phyloP scores from a whole-genome alignment of 1,140 invertebrate genomes.

The Anagrus nilaparvatae region DNA sequence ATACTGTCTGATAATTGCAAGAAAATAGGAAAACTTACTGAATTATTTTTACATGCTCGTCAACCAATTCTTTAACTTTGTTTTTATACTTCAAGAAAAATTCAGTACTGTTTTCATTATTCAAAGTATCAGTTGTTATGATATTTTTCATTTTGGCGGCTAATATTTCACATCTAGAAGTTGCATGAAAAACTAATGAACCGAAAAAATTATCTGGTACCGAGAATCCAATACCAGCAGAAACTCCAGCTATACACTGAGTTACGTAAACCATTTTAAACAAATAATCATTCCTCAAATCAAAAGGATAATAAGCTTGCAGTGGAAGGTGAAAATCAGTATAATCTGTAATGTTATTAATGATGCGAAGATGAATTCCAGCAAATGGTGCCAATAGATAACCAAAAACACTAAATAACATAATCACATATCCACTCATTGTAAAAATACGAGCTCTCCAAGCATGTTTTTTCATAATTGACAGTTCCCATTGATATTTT shows the following conservation, averaged over 20 bases:
- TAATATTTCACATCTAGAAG: conserved; percentile 2
- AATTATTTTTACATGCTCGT: too few relatives aligned
- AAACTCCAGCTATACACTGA: neutral
- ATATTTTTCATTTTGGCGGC: neutral
- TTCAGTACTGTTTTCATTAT: too few relatives aligned
- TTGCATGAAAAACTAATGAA: conserved; percentile 2
- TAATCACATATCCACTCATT: neutral
- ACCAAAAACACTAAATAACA: neutral
- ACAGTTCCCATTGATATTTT: neutral
- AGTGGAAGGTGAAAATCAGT: neutral
- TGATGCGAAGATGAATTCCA: neutral
- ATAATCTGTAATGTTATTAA: conserved; percentile 7
- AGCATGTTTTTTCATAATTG: conserved; percentile 2
- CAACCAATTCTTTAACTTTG: too few relatives aligned
- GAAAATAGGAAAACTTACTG: too few relatives aligned
- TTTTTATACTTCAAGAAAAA: too few relatives aligned
- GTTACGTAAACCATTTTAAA: neutral
- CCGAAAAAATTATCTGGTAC: conserved; percentile 11
- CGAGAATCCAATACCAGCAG: neutral
- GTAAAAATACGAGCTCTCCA: neutral
- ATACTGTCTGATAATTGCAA: too few relatives aligned
- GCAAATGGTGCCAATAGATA: neutral
- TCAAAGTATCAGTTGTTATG: too few relatives aligned
- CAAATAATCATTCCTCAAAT: neutral
- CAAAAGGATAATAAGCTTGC: conserved; percentile 2